phyloP scores from a whole-genome alignment of 92 coral and sea anemone genomes.

The Galaxea fascicularis region DNA sequence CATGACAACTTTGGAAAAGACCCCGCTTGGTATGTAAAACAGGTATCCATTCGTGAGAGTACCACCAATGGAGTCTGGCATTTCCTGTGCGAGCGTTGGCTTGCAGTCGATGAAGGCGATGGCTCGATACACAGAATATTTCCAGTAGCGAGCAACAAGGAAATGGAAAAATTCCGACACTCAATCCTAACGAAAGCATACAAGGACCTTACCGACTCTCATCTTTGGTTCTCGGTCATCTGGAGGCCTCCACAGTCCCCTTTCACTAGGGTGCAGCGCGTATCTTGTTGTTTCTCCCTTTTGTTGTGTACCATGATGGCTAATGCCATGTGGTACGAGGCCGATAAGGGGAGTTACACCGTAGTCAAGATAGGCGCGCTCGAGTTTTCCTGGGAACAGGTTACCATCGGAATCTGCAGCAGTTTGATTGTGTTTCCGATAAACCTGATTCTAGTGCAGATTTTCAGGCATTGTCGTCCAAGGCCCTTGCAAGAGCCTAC shows the following conservation, averaged over 20 bases:
- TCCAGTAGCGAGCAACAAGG: constrained; percentile 78
- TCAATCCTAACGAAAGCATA: constrained; percentile 84
- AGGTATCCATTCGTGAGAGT: constrained; percentile 76
- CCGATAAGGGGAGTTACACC: constrained; percentile 68
- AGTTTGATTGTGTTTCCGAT: constrained; percentile 92
- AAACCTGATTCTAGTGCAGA: constrained; percentile 88
- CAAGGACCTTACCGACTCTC: constrained; percentile 90
- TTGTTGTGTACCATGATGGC: constrained; percentile 96
- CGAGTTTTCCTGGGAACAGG: constrained; percentile 92
- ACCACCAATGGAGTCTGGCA: constrained; percentile 70
- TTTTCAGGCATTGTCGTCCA: constrained; percentile 87
- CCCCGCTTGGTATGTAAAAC: constrained; percentile 94
- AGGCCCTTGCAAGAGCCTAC: not conserved
- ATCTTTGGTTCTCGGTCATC: constrained; percentile 95
- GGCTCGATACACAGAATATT: constrained; percentile 85
- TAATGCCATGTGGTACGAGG: constrained; percentile 96
- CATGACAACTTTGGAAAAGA: constrained; percentile 92
- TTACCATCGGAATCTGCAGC: constrained; percentile 90
- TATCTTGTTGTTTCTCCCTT: constrained; percentile 96
- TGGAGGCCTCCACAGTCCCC: constrained; percentile 86
- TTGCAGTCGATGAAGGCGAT: constrained; percentile 97
- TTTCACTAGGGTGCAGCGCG: constrained; percentile 94
- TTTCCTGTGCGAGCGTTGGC: constrained; percentile 94
- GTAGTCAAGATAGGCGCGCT: constrained; percentile 82
- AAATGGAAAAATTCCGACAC: constrained; percentile 80